Percentiles rank a stretch among this genome's conserved stretches.
These are phyloP conservation scores for Microvelia longipes DNA, from an alignment of 1,140 invertebrate species.

Conservation along the genomic window DNA sequence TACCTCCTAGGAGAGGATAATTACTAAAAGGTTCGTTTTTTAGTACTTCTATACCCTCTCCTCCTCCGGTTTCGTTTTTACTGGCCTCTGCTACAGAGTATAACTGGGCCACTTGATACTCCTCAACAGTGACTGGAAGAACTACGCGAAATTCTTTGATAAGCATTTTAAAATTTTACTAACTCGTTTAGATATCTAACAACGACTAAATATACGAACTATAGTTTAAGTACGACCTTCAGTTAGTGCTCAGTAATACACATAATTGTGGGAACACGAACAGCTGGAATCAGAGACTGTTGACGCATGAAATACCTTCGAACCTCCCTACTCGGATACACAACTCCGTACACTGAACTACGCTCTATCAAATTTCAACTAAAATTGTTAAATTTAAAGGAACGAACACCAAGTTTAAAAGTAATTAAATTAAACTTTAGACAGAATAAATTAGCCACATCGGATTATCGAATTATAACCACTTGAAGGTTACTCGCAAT, in stretches of 20 bases:
- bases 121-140: slow-evolving; percentile 89
- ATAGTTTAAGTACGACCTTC: background rate
- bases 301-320: background rate
- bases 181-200: background rate
- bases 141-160: slow-evolving; percentile 97
- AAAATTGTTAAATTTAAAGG: background rate
- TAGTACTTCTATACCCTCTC: slow-evolving; percentile 93
- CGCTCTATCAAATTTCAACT: background rate
- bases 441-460: background rate
- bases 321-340: background rate
- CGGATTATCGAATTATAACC: background rate
- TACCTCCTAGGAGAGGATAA: slow-evolving; percentile 65
- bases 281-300: background rate
- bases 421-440: background rate
- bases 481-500: background rate
- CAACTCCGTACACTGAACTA: background rate
- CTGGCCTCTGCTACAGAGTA: slow-evolving; percentile 99
- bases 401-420: background rate
- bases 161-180: slow-evolving; percentile 46
- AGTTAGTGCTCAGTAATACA: background rate
- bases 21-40: slow-evolving; percentile 91
- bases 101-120: slow-evolving; percentile 93
- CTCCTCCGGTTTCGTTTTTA: slow-evolving; percentile 83
- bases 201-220: background rate
- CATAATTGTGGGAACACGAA: background rate